These are phyloP conservation scores for Benthosema pterotum DNA, from an alignment of 2,797 vertebrate genomes.

Conservation along the genomic window DNA sequence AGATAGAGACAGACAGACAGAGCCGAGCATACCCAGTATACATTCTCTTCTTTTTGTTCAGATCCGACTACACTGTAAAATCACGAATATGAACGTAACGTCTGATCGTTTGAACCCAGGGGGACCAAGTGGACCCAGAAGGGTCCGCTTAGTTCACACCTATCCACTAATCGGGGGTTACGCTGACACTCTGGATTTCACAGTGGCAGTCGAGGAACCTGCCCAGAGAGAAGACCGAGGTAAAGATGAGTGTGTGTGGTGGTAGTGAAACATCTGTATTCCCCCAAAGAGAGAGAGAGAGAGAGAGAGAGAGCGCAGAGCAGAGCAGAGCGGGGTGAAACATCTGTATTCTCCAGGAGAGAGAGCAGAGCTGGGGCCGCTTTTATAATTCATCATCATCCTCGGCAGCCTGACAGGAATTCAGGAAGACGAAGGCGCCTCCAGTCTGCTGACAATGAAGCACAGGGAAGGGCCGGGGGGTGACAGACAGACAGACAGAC, in stretches of 20 bases:
- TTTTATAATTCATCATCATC: constrained; percentile 78
- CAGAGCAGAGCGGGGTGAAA: no score
- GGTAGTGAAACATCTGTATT: constrained; percentile 76
- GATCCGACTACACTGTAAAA: no score
- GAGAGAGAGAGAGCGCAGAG: no score
- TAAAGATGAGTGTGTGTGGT: neutral
- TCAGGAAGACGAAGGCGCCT: constrained; percentile 44
- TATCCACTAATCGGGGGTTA: no score
- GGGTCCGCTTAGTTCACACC: no score
- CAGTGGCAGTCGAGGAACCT: neutral
- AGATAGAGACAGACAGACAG: no score
- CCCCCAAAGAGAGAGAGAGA: constrained; percentile 58
- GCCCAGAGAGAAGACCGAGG: constrained; percentile 12
- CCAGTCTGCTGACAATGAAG: constrained; percentile 69
- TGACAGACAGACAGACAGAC: constrained; percentile 50
- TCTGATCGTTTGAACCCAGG: no score
- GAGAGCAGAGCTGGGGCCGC: constrained; percentile 51
- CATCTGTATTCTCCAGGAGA: constrained; percentile 76
- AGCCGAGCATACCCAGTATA: no score
- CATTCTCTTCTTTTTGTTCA: no score
- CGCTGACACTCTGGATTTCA: no score
- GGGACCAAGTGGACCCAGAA: no score
- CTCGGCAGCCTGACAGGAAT: constrained; percentile 72
- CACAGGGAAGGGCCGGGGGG: constrained; percentile 11
- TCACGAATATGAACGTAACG: no score